phyloP scores from a whole-genome alignment of 2,888 invertebrate species.

The Scaptomyza tumidula region DNA sequence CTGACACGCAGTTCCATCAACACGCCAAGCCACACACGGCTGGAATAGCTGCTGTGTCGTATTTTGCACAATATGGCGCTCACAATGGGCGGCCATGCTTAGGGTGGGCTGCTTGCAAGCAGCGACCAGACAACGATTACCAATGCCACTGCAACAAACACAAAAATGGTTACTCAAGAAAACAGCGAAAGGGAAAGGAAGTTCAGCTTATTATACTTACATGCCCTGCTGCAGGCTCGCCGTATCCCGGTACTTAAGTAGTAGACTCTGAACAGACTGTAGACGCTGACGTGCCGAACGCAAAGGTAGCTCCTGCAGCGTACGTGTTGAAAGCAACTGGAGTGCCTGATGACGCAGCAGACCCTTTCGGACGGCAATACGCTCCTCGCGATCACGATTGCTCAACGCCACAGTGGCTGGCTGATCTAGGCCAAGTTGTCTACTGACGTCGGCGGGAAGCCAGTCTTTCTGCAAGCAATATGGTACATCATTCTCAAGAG shows the following conservation, averaged over 20 bases:
- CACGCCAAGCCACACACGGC: slow-evolving; percentile 92
- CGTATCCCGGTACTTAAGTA: slow-evolving; percentile 80
- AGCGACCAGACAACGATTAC: slow-evolving; percentile 78
- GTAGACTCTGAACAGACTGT: slow-evolving; percentile 80
- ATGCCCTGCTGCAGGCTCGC: slow-evolving; percentile 73
- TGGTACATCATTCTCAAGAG: slow-evolving; percentile 56
- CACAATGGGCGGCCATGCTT: slow-evolving; percentile 90
- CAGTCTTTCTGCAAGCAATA: slow-evolving; percentile 82
- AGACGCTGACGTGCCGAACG: slow-evolving; percentile 78
- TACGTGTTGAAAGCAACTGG: slow-evolving; percentile 80
- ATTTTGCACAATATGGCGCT: slow-evolving; percentile 93
- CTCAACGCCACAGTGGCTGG: slow-evolving; percentile 33
- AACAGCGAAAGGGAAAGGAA: neutral
- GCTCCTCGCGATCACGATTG: slow-evolving; percentile 80
- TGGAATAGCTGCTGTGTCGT: slow-evolving; percentile 92
- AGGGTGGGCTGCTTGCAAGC: slow-evolving; percentile 80
- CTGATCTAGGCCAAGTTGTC: slow-evolving; percentile 27
- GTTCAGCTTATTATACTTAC: slow-evolving; percentile 43
- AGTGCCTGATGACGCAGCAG: slow-evolving; percentile 82
- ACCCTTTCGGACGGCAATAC: slow-evolving; percentile 81
- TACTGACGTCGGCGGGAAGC: slow-evolving; percentile 58
- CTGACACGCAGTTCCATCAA: slow-evolving; percentile 91
- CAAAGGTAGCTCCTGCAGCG: slow-evolving; percentile 78
- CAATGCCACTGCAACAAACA: slow-evolving; percentile 57
- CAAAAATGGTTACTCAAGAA: neutral